Evolutionary conservation across 2,888 invertebrate species (phyloP), one percentile per base, ranked within the genome.

Genomic region (Celastrina argiolus): DNA sequence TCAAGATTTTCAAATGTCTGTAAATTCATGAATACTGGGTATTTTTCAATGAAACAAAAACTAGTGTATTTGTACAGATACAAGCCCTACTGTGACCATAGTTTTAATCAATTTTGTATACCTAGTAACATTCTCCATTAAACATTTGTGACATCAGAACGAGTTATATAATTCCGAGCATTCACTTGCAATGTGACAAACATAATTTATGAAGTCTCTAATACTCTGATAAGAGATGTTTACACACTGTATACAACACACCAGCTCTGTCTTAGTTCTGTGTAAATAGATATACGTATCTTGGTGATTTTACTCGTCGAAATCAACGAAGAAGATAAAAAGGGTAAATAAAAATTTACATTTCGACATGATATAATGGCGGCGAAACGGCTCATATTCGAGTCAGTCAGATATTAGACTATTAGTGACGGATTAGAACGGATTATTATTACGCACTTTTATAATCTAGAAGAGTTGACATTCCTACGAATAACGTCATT

Each of bases 141-240:
- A 51, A 26, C 12, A 51, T 12, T 12, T 51, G 2, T 22, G 51
- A 14, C 22, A 51, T 22, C 45, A 18, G 18, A 45, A 64, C 28
- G 14, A n/a, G 16, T 61, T 61, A 61, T 14, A 61, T 61, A 68
- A 68, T 69, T 69, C 68, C 69, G 71, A 64, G 66, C 75, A 85
- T 84, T 87, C 82, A 81, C 81, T 83, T 76, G 80, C 80, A 82
- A 6, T 75, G 77, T 91, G 90, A 91, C 90, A 91, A 90, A 91
- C 91, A 87, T 85, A 87, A 91, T 91, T 91, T 91, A 91, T 90
- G 91, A 88, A 89, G 90, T 88, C 85, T 85, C 84, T 88, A 89
- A 90, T 89, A 85, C 84, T 80, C 70, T 85, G 91, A 90, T 91
- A 90, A 90, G 84, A 81, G 72, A 81, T 89, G 85, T 90, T 90